Base-by-base conservation (phyloP, 2,113 vertebrate species). In the Nymphicus hollandicus region DNA sequence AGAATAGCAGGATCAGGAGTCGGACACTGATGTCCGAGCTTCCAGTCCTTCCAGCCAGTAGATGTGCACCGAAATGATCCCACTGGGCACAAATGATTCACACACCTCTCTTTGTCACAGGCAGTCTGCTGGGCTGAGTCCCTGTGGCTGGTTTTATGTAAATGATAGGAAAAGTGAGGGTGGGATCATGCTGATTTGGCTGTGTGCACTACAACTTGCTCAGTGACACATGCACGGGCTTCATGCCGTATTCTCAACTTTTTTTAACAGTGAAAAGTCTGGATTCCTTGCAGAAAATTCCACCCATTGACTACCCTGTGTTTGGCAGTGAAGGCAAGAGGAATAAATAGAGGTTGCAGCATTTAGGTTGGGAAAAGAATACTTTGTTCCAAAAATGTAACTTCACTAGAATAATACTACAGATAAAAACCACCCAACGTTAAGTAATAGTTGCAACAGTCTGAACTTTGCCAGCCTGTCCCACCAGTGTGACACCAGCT, bases 251-350 rank as follows among this genome's bases (percentile, higher is more conserved):
- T 97, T 95, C 93, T 88, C 93, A 81, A 80, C 73, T 89, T 88
- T 81, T 95, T 84, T 92, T 55, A 2, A 72, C 87, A 70, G 25
- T 20, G 61, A 89, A 92, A 95, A 91, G 78, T 61, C 95, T 95
- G 78, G 89, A 65, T 94, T 96, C 89, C 81, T 89, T 65, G 81
- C 70, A 89, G 86, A 94, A 90, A 93, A 91, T 47, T 81, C 89
- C 85, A 89, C 81, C 56, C 90, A 94, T 94, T 97, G 96, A 97
- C 95, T 94, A 86, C 78, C 85, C 90, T 50, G 22, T 13, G 73
- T 23, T 94, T 94, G 92, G 95, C 96, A 93, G 74, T 0, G 23
- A 96, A 93, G 28, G 78, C 27, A 85, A 68, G 84, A 85, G 29
- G 70, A 86, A 87, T 93, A 89, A 95, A 74, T 22, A 96, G 69